Evolutionary conservation across 2,888 invertebrate species (phyloP).

Genomic region (Dicyrtoma fusca): DNA sequence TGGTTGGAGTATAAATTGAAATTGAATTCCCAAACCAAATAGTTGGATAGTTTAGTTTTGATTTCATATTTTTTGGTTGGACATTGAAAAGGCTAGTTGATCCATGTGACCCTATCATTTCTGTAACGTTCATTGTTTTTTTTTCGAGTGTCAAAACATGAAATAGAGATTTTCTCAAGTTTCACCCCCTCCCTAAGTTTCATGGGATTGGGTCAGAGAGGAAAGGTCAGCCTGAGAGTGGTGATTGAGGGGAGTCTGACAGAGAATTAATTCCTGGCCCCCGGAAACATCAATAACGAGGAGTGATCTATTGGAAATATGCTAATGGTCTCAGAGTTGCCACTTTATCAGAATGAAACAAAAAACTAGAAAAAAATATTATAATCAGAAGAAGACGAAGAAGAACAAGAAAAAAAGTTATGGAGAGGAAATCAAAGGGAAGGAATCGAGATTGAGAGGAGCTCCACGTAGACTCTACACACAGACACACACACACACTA

Average conservation of each 20-base stretch:
- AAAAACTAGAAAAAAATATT: slow-evolving; percentile 16
- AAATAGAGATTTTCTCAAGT: slow-evolving; percentile 50
- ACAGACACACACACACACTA: too few relatives aligned
- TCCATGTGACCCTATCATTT: slow-evolving; percentile 34
- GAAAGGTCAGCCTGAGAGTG: slow-evolving; percentile 40
- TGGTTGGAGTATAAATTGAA: too few relatives aligned
- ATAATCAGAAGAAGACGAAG: slow-evolving; percentile 1
- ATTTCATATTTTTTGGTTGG: neutral
- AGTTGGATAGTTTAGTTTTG: too few relatives aligned
- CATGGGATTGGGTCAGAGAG: slow-evolving; percentile 47
- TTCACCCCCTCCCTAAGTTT: slow-evolving; percentile 31
- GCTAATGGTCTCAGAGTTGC: slow-evolving; percentile 27
- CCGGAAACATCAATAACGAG: slow-evolving; percentile 47
- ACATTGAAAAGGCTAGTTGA: slow-evolving; percentile 33
- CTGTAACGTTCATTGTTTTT: slow-evolving; percentile 47
- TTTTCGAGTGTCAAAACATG: slow-evolving; percentile 56
- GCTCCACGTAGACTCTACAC: too few relatives aligned
- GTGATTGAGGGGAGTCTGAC: slow-evolving; percentile 46
- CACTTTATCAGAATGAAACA: slow-evolving; percentile 9
- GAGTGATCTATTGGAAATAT: slow-evolving; percentile 40
- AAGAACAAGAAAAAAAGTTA: too few relatives aligned
- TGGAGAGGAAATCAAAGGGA: too few relatives aligned
- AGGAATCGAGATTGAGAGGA: too few relatives aligned
- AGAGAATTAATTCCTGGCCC: slow-evolving; percentile 53
- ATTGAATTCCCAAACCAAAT: too few relatives aligned